These are phyloP conservation scores for Apotomis turbidana DNA, from an alignment of 2,888 invertebrate genomes.

Conservation along the genomic window DNA sequence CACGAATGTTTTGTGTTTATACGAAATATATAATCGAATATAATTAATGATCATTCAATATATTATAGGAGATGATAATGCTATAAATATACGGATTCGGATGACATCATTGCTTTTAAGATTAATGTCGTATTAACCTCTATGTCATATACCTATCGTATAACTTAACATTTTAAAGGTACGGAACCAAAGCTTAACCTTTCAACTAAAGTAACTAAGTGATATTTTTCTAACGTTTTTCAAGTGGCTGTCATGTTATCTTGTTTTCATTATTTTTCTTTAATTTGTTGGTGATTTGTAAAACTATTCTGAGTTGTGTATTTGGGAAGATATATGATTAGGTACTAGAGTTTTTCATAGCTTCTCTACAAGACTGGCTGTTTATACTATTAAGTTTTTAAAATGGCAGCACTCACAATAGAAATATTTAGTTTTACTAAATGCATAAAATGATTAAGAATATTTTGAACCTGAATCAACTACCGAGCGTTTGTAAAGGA, in stretches of 20 bases:
- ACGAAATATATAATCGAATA: constrained; percentile 25
- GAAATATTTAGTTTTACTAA: too few relatives aligned
- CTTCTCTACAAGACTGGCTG: background rate
- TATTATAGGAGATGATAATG: constrained; percentile 17
- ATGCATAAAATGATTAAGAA: too few relatives aligned
- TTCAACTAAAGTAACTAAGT: constrained; percentile 5
- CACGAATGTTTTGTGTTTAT: constrained; percentile 18
- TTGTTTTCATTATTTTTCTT: constrained; percentile 10
- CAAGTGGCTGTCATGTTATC: constrained; percentile 19
- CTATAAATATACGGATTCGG: constrained; percentile 26
- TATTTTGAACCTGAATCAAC: too few relatives aligned
- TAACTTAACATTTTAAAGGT: constrained; percentile 27
- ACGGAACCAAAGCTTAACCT: constrained; percentile 13
- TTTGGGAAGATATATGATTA: background rate
- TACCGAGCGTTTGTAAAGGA: too few relatives aligned
- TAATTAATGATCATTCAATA: constrained; percentile 31
- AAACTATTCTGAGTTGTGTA: background rate
- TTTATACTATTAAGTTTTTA: too few relatives aligned
- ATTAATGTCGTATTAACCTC: constrained; percentile 40
- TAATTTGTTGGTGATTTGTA: constrained; percentile 13
- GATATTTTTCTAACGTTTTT: constrained; percentile 8
- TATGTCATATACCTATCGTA: constrained; percentile 36
- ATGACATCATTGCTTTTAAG: constrained; percentile 30
- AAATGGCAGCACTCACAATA: too few relatives aligned
- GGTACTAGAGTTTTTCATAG: background rate